These are phyloP conservation scores for Psilopogon haemacephalus DNA, from an alignment of 2,113 vertebrate genomes.

Conservation along the genomic window DNA sequence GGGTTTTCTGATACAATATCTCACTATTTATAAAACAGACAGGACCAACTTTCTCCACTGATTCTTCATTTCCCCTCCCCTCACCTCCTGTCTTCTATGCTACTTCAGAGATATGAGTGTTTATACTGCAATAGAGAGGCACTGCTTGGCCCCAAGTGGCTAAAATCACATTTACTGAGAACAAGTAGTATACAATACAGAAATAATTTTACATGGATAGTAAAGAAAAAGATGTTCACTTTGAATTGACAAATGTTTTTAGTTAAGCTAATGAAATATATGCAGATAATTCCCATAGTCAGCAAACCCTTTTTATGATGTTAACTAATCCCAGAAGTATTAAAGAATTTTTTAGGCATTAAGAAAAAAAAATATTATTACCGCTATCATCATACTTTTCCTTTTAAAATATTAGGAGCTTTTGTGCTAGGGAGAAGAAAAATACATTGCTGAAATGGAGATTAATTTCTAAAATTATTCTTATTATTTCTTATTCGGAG, in stretches of 20 bases:
- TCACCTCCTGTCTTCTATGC: not conserved
- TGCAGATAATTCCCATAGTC: not conserved
- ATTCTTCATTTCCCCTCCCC: no score
- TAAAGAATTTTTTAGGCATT: not conserved
- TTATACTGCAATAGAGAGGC: not conserved
- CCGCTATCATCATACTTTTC: not conserved
- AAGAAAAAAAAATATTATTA: not conserved
- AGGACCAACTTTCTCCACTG: not conserved
- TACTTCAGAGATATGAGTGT: not conserved
- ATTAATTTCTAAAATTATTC: conserved; percentile 16
- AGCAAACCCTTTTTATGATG: not conserved
- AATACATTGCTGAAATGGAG: not conserved
- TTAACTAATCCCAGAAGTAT: not conserved
- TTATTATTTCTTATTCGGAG: not conserved
- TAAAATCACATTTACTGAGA: not conserved
- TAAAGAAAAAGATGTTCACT: not conserved
- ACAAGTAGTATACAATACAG: not conserved
- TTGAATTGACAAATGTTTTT: not conserved
- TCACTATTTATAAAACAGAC: not conserved
- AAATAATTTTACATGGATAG: not conserved
- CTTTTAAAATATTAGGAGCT: not conserved
- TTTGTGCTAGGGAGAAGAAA: not conserved
- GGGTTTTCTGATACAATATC: not conserved
- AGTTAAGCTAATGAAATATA: not conserved
- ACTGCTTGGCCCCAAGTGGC: not conserved